phyloP scores from a whole-genome alignment of 1,140 invertebrate species.

The Drosophila bocki region DNA sequence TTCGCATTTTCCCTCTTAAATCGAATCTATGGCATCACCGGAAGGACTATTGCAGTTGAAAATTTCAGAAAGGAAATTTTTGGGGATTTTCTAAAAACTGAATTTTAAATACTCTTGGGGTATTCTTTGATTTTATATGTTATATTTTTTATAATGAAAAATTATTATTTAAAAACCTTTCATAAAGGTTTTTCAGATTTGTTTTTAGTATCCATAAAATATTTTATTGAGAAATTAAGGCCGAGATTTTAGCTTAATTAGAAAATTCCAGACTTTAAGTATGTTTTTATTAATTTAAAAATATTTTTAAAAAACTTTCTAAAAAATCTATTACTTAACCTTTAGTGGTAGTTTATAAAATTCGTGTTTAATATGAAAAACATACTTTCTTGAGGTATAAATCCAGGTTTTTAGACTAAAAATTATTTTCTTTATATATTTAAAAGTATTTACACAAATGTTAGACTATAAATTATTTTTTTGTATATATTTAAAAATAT shows the following conservation, averaged over 20 bases:
- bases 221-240: too few relatives aligned
- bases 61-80: conserved; percentile 3
- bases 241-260: too few relatives aligned
- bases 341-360: background rate
- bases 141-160: too few relatives aligned
- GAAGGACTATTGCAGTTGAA: conserved; percentile 20
- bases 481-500: too few relatives aligned
- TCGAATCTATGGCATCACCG: conserved; percentile 49
- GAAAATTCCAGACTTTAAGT: background rate
- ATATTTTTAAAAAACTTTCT: background rate
- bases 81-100: background rate
- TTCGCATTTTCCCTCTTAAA: conserved; percentile 50
- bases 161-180: too few relatives aligned
- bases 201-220: too few relatives aligned
- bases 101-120: background rate
- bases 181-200: too few relatives aligned
- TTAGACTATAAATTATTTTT: too few relatives aligned
- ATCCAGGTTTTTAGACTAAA: background rate
- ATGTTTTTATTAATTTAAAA: too few relatives aligned
- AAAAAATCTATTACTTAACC: background rate
- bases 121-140: background rate
- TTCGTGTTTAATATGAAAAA: background rate
- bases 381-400: background rate
- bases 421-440: too few relatives aligned
- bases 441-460: too few relatives aligned